A percentile compares a stretch with the other conserved stretches of the same genome.
These are phyloP conservation scores for Enteromius mattozi DNA, from an alignment of 2,797 vertebrate species.

Conservation along the genomic window DNA sequence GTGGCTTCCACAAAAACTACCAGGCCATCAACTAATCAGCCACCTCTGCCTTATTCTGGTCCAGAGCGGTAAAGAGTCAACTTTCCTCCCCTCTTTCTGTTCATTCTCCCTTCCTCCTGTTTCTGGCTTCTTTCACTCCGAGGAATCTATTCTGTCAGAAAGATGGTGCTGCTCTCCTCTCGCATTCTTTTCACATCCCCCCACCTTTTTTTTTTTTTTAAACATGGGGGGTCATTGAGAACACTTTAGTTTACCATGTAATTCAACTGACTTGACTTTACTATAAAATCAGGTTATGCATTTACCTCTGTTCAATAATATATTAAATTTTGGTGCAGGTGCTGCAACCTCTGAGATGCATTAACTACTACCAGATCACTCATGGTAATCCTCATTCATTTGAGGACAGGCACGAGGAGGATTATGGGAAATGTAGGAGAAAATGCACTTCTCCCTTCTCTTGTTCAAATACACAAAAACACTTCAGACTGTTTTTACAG, in stretches of 20 bases:
- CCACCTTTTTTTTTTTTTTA: background rate
- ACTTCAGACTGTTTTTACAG: slow-evolving; percentile 61
- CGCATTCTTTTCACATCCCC: slow-evolving; percentile 9
- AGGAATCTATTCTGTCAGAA: slow-evolving; percentile 34
- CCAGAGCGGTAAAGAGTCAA: slow-evolving; percentile 73
- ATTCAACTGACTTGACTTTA: slow-evolving; percentile 26
- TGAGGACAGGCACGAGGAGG: slow-evolving; percentile 21
- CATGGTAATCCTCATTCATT: slow-evolving; percentile 26
- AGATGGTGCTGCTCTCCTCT: slow-evolving; percentile 56
- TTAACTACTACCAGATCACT: slow-evolving; percentile 49
- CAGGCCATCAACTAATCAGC: slow-evolving; percentile 66
- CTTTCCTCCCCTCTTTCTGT: slow-evolving; percentile 20
- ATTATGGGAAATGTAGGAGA: slow-evolving; percentile 30
- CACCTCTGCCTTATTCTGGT: slow-evolving; percentile 88
- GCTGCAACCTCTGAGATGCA: slow-evolving; percentile 33
- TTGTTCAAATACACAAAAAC: slow-evolving; percentile 58
- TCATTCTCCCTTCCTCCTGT: slow-evolving; percentile 2
- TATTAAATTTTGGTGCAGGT: background rate
- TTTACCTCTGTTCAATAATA: slow-evolving; percentile 39
- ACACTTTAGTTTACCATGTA: slow-evolving; percentile 12
- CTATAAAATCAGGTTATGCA: slow-evolving; percentile 30
- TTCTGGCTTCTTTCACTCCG: background rate
- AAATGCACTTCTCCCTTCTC: slow-evolving; percentile 29
- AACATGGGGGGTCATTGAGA: background rate
- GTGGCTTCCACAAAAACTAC: slow-evolving; percentile 62